phyloP scores from a whole-genome alignment of 2,888 invertebrate species.

The Drosophila rubida region DNA sequence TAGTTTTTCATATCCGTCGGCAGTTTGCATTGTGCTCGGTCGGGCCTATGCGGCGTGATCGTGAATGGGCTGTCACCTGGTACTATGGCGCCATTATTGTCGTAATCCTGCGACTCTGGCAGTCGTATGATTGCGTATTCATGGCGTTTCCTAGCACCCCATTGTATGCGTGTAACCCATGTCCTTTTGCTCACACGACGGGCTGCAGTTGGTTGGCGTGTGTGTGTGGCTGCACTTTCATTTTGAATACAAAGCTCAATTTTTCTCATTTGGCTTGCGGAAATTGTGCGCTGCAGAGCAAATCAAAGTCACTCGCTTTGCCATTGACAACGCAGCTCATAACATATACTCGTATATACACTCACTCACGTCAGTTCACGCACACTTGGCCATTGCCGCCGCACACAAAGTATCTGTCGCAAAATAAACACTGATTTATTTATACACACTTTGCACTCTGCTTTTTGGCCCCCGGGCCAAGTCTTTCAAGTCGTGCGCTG shows the following conservation, averaged over 20 bases:
- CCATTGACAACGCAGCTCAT: conserved; percentile 48
- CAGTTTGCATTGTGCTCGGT: conserved; percentile 63
- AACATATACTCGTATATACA: no score
- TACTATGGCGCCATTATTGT: conserved; percentile 14
- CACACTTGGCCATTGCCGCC: background rate
- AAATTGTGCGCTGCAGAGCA: conserved; percentile 63
- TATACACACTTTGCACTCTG: conserved; percentile 64
- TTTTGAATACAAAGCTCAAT: conserved; percentile 52
- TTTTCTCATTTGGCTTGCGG: conserved; percentile 69
- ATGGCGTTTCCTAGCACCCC: conserved; percentile 56
- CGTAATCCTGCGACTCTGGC: conserved; percentile 44
- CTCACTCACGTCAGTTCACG: conserved; percentile 10
- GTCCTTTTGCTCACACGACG: background rate
- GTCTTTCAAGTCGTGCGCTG: conserved; percentile 64
- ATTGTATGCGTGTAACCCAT: background rate
- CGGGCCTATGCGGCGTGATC: conserved; percentile 2
- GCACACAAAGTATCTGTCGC: conserved; percentile 61
- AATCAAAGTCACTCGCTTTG: conserved; percentile 64
- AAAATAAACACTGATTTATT: conserved; percentile 79
- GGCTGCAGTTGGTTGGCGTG: conserved; percentile 1
- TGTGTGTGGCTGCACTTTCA: conserved; percentile 25
- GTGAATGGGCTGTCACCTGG: conserved; percentile 63
- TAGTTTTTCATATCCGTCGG: conserved; percentile 79
- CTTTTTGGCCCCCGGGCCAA: conserved; percentile 47
- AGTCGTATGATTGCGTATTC: conserved; percentile 72